Conservation (phyloP, 35 echinoderm and acorn worm genomes). For the Lytechinus pictus region DNA sequence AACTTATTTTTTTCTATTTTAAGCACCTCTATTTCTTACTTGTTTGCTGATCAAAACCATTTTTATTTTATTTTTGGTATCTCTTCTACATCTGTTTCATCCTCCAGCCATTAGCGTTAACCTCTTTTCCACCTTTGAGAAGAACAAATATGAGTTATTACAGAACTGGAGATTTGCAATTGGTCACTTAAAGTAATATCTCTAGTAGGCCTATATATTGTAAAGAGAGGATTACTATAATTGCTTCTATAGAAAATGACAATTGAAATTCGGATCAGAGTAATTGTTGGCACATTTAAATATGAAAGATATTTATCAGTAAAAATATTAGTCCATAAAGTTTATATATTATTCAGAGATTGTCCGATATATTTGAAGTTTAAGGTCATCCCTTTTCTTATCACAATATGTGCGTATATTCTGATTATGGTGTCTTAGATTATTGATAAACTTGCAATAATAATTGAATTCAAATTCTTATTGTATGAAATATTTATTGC, state of each 20-base stretch:
- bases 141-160: not conserved
- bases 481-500: too few relatives aligned
- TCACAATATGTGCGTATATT: not conserved
- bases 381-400: not conserved
- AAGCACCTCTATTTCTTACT: not conserved
- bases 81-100: not conserved
- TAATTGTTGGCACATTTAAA: not conserved
- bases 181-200: not conserved
- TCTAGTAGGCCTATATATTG: not conserved
- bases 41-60: not conserved
- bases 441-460: not conserved
- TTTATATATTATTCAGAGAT: not conserved
- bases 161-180: not conserved
- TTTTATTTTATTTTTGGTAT: not conserved
- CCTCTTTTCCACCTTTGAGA: not conserved
- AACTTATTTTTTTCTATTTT: too few relatives aligned
- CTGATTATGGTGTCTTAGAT: not conserved
- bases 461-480: not conserved
- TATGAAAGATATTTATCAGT: not conserved
- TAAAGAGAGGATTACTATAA: not conserved
- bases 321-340: not conserved
- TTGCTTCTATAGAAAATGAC: not conserved
- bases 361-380: not conserved
- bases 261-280: not conserved
- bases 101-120: not conserved